Evolutionary conservation across 2,113 vertebrate genomes (phyloP), one percentile per base, ranked within the genome.

Genomic region (Ondatra zibethicus): DNA sequence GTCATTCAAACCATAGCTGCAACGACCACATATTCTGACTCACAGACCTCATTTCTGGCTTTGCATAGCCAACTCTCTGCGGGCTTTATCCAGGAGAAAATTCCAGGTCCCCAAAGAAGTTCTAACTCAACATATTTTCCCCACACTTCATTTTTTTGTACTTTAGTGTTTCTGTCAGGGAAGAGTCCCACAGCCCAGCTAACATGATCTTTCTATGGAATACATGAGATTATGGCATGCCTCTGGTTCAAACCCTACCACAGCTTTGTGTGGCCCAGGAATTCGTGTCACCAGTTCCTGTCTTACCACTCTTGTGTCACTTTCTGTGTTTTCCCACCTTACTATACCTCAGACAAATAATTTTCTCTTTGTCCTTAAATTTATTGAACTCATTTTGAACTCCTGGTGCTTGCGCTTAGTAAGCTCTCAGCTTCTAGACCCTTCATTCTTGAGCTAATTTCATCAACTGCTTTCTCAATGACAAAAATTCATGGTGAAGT

Each of bases 1-100:
- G 91, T 97, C 92, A 97, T 87, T 81, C 55, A 98, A 96, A 97
- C 86, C 97, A 96, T 70, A 77, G 87, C 86, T 96, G 91, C 73
- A 81, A 88, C 73, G 65, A 97, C 96, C 96, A 87, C 95, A 97
- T 65, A 73, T 50, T 89, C 88, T 97, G 97, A 98, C 95, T 97
- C 96, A 95, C 58, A 91, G 93, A 93, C 66, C 89, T 97, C 81
- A 78, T 45, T 91, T 92, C 85, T 63, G 86, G 91, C 36, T 52
- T 94, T 91, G 45, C n/a, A 92, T 68, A 93, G 92, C 88, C 94
- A 94, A 88, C 87, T 78, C 52, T 50, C 58, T 93, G 90, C 47
- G 89, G 85, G 58, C 95, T 95, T 91, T 95, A 97, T 91, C 80
- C 66, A 94, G 31, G 81, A 92, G 61, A 93, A 70, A 70, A 92